Base-by-base conservation (phyloP, 2,113 vertebrate genomes). In the Tor tambroides region DNA sequence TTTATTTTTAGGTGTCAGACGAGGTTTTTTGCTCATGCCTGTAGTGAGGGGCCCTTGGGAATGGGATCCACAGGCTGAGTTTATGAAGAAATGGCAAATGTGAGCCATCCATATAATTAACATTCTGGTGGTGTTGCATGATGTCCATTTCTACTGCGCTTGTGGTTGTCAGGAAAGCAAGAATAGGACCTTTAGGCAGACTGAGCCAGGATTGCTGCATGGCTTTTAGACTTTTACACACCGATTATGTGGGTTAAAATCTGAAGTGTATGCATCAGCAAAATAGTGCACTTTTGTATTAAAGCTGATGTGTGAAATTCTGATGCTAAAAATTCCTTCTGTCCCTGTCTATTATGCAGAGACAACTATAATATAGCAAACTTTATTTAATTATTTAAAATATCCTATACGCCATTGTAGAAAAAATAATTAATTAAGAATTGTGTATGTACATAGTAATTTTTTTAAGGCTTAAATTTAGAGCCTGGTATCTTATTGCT, bases 61-160 rank as follows among this genome's bases (percentile, higher is more conserved):
- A 88, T 65, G 35, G 46, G 69, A 32, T 80, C 35, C 74, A 26
- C 30, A 63, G 61, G 49, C 15, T 80, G 63, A 75, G 82, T 85
- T n/a, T 51, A 79, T 61, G 43, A 61, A 61, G 32, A 83, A 75
- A 84, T 38, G 56, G 84, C 84, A 32, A 81, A 78, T 72, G 51
- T 46, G 28, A 87, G 61, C 35, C 32, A 23, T 77, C 32, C 28
- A 63, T 89, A 77, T 82, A 86, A 87, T 86, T 81, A 77, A 76
- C 67, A 86, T 89, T 89, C 83, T 90, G 80, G 83, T 90, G 83
- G 83, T 54, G 63, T 80, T 78, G 71, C 15, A 76, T 72, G 61
- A 76, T 81, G n/a, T 85, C 78, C 83, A 35, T 56, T 85, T 80
- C 74, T 38, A 26, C 72, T 74, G n/a, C 80, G 59, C 30, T 81